Base-by-base conservation (phyloP, 2,888 invertebrate species). In the Scrobipalpa atriplicella region DNA sequence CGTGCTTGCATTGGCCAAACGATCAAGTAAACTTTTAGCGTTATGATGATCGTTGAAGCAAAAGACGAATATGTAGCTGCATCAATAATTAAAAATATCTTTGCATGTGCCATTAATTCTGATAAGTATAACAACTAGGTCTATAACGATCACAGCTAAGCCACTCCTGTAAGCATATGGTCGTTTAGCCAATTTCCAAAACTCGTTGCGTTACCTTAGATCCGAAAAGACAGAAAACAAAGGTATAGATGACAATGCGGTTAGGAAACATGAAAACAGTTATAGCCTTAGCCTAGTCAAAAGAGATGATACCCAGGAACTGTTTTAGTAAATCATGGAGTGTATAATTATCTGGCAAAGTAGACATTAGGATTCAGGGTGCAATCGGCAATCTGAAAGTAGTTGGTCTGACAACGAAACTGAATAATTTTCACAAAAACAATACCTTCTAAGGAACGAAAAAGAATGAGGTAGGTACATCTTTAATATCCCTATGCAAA, bases 201-300 rank as follows among this genome's bases (percentile, higher is more conserved):
- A 72, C 72, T 74, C 67, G 76, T 78, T 70, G 43, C 36, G n/a
- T 82, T 87, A 87, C 87, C 87, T 87, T 86, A 75, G 76, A 72
- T 85, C 85, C 87, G 76, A 80, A 68, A 77, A 81, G 81, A 83
- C 80, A 83, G 79, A 83, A 73, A 86, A 87, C 80, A 86, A 84
- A 68, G 81, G 77, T 78, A 78, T 73, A 29, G 80, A 82, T 81
- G 78, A 84, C 73, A 78, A 75, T 80, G 79, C 77, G 76, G 76
- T 80, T 78, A 69, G 76, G 36, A 43, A 29, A 56, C 21, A 16
- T 16, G 19, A 16, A 66, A 6, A 75, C 73, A 72, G 64, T 73
- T 67, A 75, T 66, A 69, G 56, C 73, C 61, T 61, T 56, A 70
- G 13, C 11, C 3, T 13, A 29, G 2, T 29, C 29, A 29, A 29